Evolutionary conservation across 2,888 invertebrate species (phyloP).

Genomic region (Tenodera sinensis): DNA sequence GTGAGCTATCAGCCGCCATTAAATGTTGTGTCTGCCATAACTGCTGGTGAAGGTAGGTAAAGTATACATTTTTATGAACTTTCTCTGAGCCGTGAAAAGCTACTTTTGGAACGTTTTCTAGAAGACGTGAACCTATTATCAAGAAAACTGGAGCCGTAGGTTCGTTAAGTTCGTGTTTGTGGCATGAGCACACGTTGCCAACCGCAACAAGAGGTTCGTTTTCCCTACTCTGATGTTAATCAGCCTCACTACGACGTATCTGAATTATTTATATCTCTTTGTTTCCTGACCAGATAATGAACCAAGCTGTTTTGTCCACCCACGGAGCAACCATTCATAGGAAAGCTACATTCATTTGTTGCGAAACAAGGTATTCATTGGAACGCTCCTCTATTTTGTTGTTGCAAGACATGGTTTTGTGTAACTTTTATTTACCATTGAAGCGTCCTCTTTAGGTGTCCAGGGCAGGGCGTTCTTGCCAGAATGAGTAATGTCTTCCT

Average conservation of each 20-base stretch:
- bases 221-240: not conserved
- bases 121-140: too few relatives aligned
- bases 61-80: too few relatives aligned
- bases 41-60: too few relatives aligned
- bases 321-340: not conserved
- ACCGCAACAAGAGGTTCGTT: not conserved
- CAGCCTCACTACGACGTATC: not conserved
- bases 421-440: not conserved
- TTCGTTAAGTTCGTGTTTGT: not conserved
- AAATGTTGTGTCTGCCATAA: too few relatives aligned
- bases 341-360: not conserved
- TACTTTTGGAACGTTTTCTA: too few relatives aligned
- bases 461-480: not conserved
- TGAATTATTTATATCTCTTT: not conserved
- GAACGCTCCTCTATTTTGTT: not conserved
- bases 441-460: not conserved
- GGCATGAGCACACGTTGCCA: not conserved
- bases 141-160: not conserved
- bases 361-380: not conserved
- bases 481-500: too few relatives aligned
- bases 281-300: not conserved
- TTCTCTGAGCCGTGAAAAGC: too few relatives aligned
- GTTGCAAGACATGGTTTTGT: not conserved
- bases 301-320: not conserved
- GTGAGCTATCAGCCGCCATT: too few relatives aligned